These are phyloP conservation scores for Saccostrea echinata DNA, from an alignment of 1,140 invertebrate genomes.

Conservation along the genomic window DNA sequence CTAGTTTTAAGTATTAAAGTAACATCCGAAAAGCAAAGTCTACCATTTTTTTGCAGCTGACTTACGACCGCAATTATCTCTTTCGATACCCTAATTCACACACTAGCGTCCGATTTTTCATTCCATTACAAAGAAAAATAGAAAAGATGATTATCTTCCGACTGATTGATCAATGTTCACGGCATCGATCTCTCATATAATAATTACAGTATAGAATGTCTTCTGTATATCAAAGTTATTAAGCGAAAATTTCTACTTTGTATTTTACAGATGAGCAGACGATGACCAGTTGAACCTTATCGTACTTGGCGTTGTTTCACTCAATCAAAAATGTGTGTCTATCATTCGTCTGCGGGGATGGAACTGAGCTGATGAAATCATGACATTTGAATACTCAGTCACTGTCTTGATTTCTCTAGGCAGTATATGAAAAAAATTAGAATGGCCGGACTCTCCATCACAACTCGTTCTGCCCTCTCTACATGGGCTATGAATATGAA, in stretches of 20 bases:
- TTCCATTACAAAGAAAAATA: background rate
- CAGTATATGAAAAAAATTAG: background rate
- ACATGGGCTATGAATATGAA: background rate
- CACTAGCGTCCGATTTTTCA: slow-evolving; percentile 3
- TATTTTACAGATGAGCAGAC: slow-evolving; percentile 30
- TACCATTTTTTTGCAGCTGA: background rate
- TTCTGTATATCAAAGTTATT: slow-evolving; percentile 23
- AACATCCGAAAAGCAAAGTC: too few species aligned
- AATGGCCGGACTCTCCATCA: slow-evolving; percentile 1
- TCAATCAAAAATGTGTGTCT: slow-evolving; percentile 21
- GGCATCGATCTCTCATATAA: background rate
- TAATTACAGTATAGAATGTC: slow-evolving; percentile 33
- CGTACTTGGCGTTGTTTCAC: background rate
- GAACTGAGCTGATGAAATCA: background rate
- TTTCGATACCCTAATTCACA: background rate
- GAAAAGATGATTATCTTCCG: slow-evolving; percentile 3
- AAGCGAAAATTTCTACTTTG: slow-evolving; percentile 14
- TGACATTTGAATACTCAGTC: background rate
- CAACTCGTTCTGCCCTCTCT: background rate
- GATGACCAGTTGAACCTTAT: slow-evolving; percentile 19
- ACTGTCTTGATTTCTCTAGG: background rate
- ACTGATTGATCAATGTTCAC: slow-evolving; percentile 8
- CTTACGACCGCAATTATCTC: background rate
- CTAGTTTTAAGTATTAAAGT: background rate
- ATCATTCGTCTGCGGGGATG: background rate